A percentile compares a stretch with the other conserved stretches of the same genome.
phyloP scores from a whole-genome alignment of 1,140 invertebrate species.

The Monochamus saltuarius region DNA sequence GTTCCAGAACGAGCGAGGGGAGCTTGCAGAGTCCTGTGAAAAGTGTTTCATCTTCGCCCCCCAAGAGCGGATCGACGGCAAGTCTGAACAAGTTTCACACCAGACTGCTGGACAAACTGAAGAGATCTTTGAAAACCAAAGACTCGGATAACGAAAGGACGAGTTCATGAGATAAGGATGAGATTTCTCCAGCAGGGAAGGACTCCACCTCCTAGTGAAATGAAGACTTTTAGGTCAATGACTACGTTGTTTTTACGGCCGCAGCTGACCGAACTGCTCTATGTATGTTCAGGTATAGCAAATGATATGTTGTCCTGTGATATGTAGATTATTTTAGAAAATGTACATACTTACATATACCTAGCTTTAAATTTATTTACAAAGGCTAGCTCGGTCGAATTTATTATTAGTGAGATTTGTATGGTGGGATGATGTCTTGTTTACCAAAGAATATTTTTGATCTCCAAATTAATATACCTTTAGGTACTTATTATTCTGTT shows the following conservation, averaged over 20 bases:
- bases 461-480: background rate
- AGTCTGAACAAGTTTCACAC: conserved; percentile 83
- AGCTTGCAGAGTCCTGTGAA: conserved; percentile 59
- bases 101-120: conserved; percentile 79
- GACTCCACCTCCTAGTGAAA: conserved; percentile 33
- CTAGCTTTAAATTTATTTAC: too few relatives aligned
- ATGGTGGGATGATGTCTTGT: background rate
- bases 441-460: background rate
- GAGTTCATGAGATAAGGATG: conserved; percentile 45
- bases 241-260: conserved; percentile 22
- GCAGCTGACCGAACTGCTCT: conserved; percentile 20
- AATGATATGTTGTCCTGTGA: conserved; percentile 38
- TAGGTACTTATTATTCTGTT: too few relatives aligned
- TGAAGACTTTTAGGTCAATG: conserved; percentile 24
- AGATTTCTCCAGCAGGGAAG: conserved; percentile 16
- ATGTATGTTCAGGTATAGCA: conserved; percentile 34
- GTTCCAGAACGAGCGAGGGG: conserved; percentile 65
- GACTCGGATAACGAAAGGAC: conserved; percentile 52
- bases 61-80: conserved; percentile 58
- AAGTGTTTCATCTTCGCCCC: conserved; percentile 57
- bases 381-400: conserved; percentile 27
- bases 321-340: conserved; percentile 32
- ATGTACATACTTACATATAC: background rate
- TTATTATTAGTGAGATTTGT: conserved; percentile 17
- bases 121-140: conserved; percentile 70